phyloP scores from a whole-genome alignment of 2,797 vertebrate genomes.

The Syndactyla subalaris region DNA sequence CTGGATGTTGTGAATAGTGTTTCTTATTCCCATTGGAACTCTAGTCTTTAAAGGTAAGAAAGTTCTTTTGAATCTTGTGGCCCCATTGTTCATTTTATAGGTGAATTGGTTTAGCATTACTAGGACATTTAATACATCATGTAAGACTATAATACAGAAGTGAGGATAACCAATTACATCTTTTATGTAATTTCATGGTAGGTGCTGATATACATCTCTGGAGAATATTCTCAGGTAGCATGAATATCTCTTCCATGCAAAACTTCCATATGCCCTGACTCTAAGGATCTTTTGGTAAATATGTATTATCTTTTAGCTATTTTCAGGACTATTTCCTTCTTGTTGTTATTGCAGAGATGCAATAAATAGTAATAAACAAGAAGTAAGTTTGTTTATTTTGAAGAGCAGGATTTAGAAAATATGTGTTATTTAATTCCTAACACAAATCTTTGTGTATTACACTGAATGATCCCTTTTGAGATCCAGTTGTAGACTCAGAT shows the following conservation, averaged over 20 bases:
- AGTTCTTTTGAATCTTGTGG: not conserved
- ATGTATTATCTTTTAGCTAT: not conserved
- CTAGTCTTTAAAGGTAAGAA: not conserved
- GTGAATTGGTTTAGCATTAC: constrained; percentile 31
- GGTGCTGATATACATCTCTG: not conserved
- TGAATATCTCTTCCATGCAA: constrained; percentile 38
- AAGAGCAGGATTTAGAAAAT: not conserved
- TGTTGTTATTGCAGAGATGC: not conserved
- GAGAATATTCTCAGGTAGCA: not conserved
- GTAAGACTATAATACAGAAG: not conserved
- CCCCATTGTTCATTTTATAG: constrained; percentile 41
- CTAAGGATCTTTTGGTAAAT: constrained; percentile 55
- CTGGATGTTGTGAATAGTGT: not conserved
- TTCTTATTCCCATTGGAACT: not conserved
- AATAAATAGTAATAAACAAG: not conserved
- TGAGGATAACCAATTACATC: not conserved
- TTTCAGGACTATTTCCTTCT: not conserved
- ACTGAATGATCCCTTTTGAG: not conserved
- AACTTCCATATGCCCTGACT: constrained; percentile 39
- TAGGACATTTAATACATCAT: constrained; percentile 25
- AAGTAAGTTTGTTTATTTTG: not conserved
- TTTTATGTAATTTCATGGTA: constrained; percentile 33
- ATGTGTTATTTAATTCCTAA: not conserved
- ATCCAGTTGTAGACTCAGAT: not conserved
- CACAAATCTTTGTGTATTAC: not conserved